A percentile compares a stretch with the other conserved stretches of the same genome.
phyloP scores from a whole-genome alignment of 2,888 invertebrate genomes.

The Hirtodrosophila confusa region DNA sequence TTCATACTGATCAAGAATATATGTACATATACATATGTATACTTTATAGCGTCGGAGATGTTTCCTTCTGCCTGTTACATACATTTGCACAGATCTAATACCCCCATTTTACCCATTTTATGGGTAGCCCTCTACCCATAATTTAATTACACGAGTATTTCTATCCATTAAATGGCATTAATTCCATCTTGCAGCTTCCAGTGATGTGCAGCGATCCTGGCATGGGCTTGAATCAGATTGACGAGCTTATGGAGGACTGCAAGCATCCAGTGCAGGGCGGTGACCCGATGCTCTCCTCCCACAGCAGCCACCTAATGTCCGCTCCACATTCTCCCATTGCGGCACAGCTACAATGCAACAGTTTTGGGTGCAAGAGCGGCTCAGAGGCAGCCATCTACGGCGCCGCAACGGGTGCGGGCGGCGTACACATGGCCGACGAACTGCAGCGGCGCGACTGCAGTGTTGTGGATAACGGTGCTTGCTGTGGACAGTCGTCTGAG shows the following conservation, averaged over 20 bases:
- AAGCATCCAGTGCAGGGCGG: slow-evolving; percentile 86
- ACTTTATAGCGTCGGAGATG: too few species aligned
- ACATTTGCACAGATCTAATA: too few species aligned
- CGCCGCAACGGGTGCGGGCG: slow-evolving; percentile 14
- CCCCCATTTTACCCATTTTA: too few species aligned
- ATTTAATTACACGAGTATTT: too few species aligned
- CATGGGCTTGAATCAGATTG: slow-evolving; percentile 87
- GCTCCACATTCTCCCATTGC: slow-evolving; percentile 85
- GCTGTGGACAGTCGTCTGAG: slow-evolving; percentile 3
- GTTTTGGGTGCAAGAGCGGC: slow-evolving; percentile 22
- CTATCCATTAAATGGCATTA: neutral
- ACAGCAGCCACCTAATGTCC: slow-evolving; percentile 74
- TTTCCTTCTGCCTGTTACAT: too few species aligned
- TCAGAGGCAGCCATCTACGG: slow-evolving; percentile 20
- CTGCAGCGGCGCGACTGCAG: neutral
- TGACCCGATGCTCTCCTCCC: slow-evolving; percentile 87
- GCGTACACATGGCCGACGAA: slow-evolving; percentile 2
- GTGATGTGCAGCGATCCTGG: slow-evolving; percentile 86
- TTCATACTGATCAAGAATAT: too few species aligned
- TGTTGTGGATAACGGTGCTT: neutral
- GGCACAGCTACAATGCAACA: slow-evolving; percentile 48
- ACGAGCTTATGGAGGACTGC: slow-evolving; percentile 87
- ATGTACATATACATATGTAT: too few species aligned
- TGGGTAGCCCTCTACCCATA: too few species aligned
- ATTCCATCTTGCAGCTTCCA: slow-evolving; percentile 83